phyloP scores from a whole-genome alignment of 1,140 invertebrate genomes.

The Batillaria attramentaria region DNA sequence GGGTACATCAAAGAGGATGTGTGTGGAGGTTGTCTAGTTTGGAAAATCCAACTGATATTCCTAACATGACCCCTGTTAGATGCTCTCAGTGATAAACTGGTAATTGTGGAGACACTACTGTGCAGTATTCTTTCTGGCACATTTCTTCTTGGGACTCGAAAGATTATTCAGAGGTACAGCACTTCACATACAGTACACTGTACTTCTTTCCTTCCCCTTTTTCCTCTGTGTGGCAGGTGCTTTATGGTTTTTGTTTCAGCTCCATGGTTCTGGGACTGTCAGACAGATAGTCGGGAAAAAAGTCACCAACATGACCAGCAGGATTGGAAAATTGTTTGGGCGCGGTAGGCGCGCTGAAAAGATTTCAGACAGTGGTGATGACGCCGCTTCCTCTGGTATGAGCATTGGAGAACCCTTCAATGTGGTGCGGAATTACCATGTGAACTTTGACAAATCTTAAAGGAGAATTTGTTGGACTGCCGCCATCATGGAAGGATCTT shows the following conservation, averaged over 20 bases:
- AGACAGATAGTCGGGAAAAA: neutral
- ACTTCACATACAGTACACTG: no score
- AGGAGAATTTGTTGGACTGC: slow-evolving; percentile 63
- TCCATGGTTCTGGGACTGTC: neutral
- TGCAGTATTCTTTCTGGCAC: no score
- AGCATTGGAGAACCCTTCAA: slow-evolving; percentile 61
- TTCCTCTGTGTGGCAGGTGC: no score
- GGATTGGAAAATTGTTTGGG: slow-evolving; percentile 4
- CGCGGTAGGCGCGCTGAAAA: slow-evolving; percentile 29
- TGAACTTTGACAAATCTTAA: slow-evolving; percentile 63
- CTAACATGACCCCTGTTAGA: no score
- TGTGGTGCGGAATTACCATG: slow-evolving; percentile 65
- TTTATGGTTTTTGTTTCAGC: slow-evolving; percentile 1
- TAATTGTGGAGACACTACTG: no score
- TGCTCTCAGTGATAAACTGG: no score
- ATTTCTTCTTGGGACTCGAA: no score
- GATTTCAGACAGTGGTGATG: slow-evolving; percentile 22
- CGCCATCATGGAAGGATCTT: slow-evolving; percentile 60
- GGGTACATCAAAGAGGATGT: no score
- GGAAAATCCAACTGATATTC: no score
- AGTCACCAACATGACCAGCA: slow-evolving; percentile 8
- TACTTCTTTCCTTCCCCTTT: no score
- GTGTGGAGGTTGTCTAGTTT: no score
- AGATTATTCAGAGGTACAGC: no score
- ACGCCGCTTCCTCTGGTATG: slow-evolving; percentile 37